phyloP scores from a whole-genome alignment of 2,113 vertebrate species.

The Fulica atra region DNA sequence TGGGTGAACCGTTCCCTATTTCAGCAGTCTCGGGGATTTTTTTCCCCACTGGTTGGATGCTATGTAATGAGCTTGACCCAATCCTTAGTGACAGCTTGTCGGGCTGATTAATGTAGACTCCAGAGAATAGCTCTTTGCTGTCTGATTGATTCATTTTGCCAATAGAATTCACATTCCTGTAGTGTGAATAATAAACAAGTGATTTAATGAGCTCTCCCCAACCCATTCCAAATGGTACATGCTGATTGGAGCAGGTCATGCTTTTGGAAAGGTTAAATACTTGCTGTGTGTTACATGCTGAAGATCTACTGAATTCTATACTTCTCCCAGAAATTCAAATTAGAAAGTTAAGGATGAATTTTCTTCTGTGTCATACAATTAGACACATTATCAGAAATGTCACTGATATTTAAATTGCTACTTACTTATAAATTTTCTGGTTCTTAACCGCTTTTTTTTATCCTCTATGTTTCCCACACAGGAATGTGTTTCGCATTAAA shows the following conservation, averaged over 20 bases:
- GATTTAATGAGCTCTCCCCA: constrained; percentile 41
- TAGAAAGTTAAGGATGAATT: not conserved
- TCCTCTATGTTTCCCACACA: not conserved
- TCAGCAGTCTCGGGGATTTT: not conserved
- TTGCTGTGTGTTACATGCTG: not conserved
- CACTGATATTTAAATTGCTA: not conserved
- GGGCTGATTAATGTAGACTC: constrained; percentile 49
- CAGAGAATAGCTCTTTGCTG: constrained; percentile 66
- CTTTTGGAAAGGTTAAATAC: not conserved
- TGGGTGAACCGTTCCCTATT: constrained; percentile 43
- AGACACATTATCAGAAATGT: not conserved
- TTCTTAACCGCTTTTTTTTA: not conserved
- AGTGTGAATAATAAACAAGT: constrained; percentile 60
- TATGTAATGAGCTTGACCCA: constrained; percentile 44
- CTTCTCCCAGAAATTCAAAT: not conserved
- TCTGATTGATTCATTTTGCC: constrained; percentile 73
- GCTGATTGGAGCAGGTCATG: not conserved
- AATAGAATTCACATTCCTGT: constrained; percentile 44
- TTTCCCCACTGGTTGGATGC: constrained; percentile 29
- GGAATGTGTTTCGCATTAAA: not conserved
- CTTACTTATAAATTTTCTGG: not conserved
- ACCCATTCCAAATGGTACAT: not conserved
- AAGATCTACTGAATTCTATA: not conserved
- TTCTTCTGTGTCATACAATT: not conserved
- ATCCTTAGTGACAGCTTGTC: constrained; percentile 77